Evolutionary conservation across 2,888 invertebrate species (phyloP).

Genomic region (Patella depressa): DNA sequence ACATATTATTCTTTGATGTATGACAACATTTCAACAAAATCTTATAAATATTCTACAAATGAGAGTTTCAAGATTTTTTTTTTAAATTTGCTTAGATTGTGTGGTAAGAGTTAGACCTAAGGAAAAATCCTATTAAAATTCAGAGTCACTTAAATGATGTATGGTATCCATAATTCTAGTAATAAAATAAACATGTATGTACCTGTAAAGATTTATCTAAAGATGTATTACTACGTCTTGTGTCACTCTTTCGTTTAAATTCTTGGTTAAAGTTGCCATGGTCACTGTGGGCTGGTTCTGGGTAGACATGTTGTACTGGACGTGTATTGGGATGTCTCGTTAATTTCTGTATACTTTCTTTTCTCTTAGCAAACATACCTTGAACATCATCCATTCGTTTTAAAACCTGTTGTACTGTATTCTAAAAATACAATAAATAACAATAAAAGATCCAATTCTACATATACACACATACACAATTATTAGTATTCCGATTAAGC

Average conservation of each 20-base stretch:
- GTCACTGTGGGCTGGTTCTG: constrained; percentile 22
- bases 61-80: too few relatives aligned
- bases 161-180: too few relatives aligned
- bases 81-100: too few relatives aligned
- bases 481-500: background rate
- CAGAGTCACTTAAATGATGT: too few relatives aligned
- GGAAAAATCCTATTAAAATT: too few relatives aligned
- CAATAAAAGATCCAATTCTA: too few relatives aligned
- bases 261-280: constrained; percentile 13
- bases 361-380: constrained; percentile 90
- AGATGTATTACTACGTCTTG: constrained; percentile 32
- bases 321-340: constrained; percentile 79
- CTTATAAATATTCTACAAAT: too few relatives aligned
- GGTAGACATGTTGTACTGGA: constrained; percentile 34
- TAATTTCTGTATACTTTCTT: constrained; percentile 65
- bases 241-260: constrained; percentile 6
- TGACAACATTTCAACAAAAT: too few relatives aligned
- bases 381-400: constrained; percentile 95
- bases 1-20: too few relatives aligned
- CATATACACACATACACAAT: background rate
- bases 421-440: constrained; percentile 41
- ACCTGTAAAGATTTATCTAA: background rate
- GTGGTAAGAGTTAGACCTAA: too few relatives aligned
- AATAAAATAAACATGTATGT: too few relatives aligned
- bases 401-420: constrained; percentile 79